Evolutionary conservation across 2,888 invertebrate species (phyloP).

Genomic region (Cheilosia vulpina): DNA sequence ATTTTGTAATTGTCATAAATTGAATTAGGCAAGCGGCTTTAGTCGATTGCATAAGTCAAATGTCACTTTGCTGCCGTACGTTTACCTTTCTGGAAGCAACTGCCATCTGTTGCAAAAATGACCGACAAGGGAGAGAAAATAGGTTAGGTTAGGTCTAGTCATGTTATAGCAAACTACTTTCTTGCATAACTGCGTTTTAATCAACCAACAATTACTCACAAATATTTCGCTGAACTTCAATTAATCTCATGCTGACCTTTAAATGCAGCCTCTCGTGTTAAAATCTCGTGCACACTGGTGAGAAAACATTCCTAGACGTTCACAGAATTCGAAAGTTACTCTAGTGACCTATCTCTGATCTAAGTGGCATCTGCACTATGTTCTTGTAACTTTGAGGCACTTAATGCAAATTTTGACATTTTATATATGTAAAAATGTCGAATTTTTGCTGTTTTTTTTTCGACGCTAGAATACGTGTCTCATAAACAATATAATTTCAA

Average conservation of each 20-base stretch:
- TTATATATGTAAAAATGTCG: background rate
- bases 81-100: too few relatives aligned
- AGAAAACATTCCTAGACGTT: background rate
- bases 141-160: background rate
- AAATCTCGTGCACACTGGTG: background rate
- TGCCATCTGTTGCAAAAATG: too few relatives aligned
- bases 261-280: background rate
- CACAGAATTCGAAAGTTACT: conserved; percentile 36
- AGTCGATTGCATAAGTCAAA: too few relatives aligned
- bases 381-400: background rate
- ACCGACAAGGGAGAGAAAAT: too few relatives aligned
- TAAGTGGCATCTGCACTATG: conserved; percentile 1
- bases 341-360: conserved; percentile 26
- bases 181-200: background rate
- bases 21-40: too few relatives aligned
- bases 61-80: too few relatives aligned
- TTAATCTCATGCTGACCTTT: conserved; percentile 32
- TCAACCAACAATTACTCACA: background rate
- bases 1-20: too few relatives aligned
- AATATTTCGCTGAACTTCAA: background rate
- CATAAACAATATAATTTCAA: too few relatives aligned
- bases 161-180: background rate
- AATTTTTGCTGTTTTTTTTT: too few relatives aligned
- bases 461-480: too few relatives aligned
- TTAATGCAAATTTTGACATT: background rate